Base-by-base conservation (phyloP, 2,797 vertebrate genomes). In the Natrix natrix region DNA sequence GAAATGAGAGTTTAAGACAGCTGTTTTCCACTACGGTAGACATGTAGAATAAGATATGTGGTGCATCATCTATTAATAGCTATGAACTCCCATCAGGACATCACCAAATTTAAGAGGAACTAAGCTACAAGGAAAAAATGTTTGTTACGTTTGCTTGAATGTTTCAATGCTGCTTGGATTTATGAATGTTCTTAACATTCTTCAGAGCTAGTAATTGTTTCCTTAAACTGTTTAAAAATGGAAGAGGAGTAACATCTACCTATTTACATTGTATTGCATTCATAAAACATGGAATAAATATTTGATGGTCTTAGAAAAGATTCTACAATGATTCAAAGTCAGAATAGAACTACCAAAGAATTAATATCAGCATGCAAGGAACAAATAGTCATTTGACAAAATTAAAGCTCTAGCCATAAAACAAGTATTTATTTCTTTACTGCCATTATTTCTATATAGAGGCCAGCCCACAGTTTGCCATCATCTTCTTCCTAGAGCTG, bases 271-370 rank as follows among this genome's bases (percentile, higher is more conserved):
- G 14, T 26, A 37, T 14, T 90, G 63, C 20, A 88, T 94, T 55
- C 74, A 78, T 89, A 91, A 87, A 91, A 91, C 48, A 32, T 91
- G 57, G 60, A 13, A 78, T 24, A 32, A 89, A 89, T 37, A 87
- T 87, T 90, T 61, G 26, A 14, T 61, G 17, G 43, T 57, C 24
- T 54, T 86, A 12, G 37, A 43, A 86, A 63, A 10, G 43, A 10
- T 91, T 91, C 90, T 57, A 83, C 32, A 78, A 37, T 37, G 56
- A 78, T 78, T 56, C 66, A 78, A 37, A 14, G 90, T 26, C 57
- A 26, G 12, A 86, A 55, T 66, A 55, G 37, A 66, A 88, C 60
- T 87, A 59, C 7, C 37, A 78, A 55, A 8, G n/a, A 78, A 56
- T n/a, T 56, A 90, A 24, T 37, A 20, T 52, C 32, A 56, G 20